These are phyloP conservation scores for Pelobates fuscus DNA, from an alignment of 2,113 vertebrate genomes.

Conservation along the genomic window DNA sequence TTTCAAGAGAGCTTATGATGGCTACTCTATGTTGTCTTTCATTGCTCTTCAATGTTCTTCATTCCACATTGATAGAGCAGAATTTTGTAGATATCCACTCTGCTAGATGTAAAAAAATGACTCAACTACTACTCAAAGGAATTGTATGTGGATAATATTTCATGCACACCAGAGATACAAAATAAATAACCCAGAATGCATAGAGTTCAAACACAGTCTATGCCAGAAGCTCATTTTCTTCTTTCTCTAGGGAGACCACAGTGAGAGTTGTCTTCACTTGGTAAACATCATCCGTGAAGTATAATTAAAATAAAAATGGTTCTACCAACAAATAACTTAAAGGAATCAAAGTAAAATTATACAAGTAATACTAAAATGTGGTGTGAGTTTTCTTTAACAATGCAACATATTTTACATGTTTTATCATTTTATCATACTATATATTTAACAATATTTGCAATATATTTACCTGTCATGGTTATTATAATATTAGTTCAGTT, in stretches of 20 bases:
- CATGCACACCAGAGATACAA: constrained; percentile 39
- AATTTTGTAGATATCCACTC: constrained; percentile 33
- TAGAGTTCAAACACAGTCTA: constrained; percentile 46
- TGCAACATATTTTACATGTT: too few species aligned
- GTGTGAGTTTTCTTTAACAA: background rate
- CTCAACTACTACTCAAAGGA: constrained; percentile 46
- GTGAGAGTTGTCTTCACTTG: constrained; percentile 5
- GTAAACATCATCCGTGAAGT: constrained; percentile 33
- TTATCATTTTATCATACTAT: too few species aligned
- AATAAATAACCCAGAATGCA: constrained; percentile 46
- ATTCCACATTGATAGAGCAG: constrained; percentile 46
- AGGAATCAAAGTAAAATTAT: background rate
- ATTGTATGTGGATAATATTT: constrained; percentile 51
- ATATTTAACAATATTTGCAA: too few species aligned
- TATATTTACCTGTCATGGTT: too few species aligned
- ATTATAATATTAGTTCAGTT: too few species aligned
- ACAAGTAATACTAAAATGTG: background rate
- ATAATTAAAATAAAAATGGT: background rate
- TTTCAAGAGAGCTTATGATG: constrained; percentile 35
- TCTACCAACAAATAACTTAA: background rate
- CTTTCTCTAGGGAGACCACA: constrained; percentile 34
- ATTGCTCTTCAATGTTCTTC: constrained; percentile 44
- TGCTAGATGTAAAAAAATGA: constrained; percentile 36
- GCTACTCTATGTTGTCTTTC: constrained; percentile 30
- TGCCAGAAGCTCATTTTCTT: constrained; percentile 47